A percentile compares a stretch with the other conserved stretches of the same genome.
Conservation (phyloP, 2,113 vertebrate species). For the Mobula birostris region DNA sequence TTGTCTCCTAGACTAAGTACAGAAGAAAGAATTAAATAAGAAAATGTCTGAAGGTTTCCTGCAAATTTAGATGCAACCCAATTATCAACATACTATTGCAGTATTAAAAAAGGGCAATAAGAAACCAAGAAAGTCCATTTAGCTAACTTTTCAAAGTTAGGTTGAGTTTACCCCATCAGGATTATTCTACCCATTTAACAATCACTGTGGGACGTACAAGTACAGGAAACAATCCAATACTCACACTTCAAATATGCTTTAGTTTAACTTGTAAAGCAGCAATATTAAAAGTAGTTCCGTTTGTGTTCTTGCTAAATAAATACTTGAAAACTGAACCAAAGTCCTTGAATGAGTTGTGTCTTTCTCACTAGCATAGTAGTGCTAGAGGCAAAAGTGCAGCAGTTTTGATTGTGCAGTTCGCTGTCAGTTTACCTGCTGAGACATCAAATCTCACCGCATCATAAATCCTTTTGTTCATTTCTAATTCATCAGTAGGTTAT, state of each 20-base stretch:
- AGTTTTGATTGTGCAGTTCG: neutral
- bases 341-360: neutral
- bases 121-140: neutral
- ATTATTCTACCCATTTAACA: neutral
- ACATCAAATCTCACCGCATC: neutral
- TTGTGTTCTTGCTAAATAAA: neutral
- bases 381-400: neutral
- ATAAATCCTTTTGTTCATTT: neutral
- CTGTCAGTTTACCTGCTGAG: slow-evolving; percentile 21
- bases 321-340: neutral
- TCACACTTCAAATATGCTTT: neutral
- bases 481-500: neutral
- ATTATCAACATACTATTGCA: neutral
- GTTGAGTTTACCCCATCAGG: neutral
- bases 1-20: neutral
- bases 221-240: neutral
- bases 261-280: neutral
- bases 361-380: neutral
- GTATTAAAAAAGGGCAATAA: neutral
- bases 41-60: neutral
- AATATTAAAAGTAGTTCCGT: neutral
- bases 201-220: neutral
- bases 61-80: neutral
- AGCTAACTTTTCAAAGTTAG: neutral
- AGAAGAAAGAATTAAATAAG: neutral